phyloP scores from a whole-genome alignment of 2,797 vertebrate species.

The Apogon talboti region DNA sequence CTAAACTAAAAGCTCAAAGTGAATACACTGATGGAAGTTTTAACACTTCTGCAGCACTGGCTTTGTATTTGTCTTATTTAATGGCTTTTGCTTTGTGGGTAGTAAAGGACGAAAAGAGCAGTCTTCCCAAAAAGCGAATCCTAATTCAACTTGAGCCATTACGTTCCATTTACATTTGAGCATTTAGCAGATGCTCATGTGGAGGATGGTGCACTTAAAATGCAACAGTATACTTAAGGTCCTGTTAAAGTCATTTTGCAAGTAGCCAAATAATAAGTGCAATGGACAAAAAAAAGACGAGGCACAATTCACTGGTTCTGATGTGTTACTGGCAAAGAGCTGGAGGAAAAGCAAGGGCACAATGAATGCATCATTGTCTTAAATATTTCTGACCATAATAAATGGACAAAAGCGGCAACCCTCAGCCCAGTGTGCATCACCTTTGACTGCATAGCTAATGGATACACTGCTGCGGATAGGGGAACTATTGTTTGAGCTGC shows the following conservation, averaged over 20 bases:
- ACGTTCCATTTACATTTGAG: constrained; percentile 23
- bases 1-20: neutral
- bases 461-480: constrained; percentile 2
- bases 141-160: constrained; percentile 32
- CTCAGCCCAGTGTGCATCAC: too few relatives aligned
- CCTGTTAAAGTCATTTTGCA: constrained; percentile 13
- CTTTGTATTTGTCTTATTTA: constrained; percentile 16
- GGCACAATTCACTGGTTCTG: neutral
- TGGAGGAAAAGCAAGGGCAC: neutral
- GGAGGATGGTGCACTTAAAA: neutral
- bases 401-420: too few relatives aligned
- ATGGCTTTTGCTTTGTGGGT: constrained; percentile 35
- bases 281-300: neutral
- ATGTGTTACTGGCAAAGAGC: constrained; percentile 7
- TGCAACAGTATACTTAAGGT: constrained; percentile 13
- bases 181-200: constrained; percentile 18
- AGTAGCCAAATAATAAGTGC: constrained; percentile 4
- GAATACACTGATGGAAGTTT: constrained; percentile 33
- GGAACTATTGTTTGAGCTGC: constrained; percentile 3
- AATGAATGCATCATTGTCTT: neutral
- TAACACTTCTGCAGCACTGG: neutral
- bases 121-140: constrained; percentile 18
- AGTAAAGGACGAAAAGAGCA: constrained; percentile 27
- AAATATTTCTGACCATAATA: neutral
- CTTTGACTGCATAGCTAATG: constrained; percentile 2